Evolutionary conservation across 2,888 invertebrate species (phyloP).

Genomic region (Aphidoletes aphidimyza): DNA sequence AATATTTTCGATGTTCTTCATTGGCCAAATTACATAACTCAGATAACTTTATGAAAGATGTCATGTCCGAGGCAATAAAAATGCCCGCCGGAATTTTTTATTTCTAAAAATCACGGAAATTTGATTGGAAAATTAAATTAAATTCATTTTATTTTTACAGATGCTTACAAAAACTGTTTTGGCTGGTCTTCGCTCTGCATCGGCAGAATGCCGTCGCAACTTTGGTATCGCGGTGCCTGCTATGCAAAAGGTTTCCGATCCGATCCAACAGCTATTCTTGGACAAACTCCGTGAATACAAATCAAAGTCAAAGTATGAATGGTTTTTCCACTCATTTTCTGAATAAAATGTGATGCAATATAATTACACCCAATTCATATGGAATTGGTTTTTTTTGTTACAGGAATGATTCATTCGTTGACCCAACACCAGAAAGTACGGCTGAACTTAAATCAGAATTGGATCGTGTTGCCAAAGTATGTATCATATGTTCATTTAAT

Average conservation of each 20-base stretch:
- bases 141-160: constrained; percentile 60
- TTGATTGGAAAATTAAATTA: neutral
- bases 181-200: constrained; percentile 68
- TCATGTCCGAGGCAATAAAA: neutral
- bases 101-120: neutral
- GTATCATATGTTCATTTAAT: neutral
- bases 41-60: neutral
- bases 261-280: constrained; percentile 92
- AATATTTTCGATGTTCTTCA: neutral
- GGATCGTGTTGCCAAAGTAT: constrained; percentile 75
- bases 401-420: constrained; percentile 86
- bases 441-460: constrained; percentile 81
- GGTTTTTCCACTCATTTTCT: no score
- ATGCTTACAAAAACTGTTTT: constrained; percentile 71
- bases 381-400: constrained; percentile 58
- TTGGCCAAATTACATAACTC: neutral
- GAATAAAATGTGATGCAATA: no score
- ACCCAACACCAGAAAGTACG: constrained; percentile 80
- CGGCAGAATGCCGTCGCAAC: constrained; percentile 73
- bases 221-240: constrained; percentile 78
- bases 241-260: constrained; percentile 80
- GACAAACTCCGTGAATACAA: constrained; percentile 93
- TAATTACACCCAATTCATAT: constrained; percentile 50
- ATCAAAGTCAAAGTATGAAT: constrained; percentile 78
- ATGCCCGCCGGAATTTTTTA: neutral